Conservation (phyloP, 53 echinoderm and acorn worm genomes). For the Paracentrotus lividus region DNA sequence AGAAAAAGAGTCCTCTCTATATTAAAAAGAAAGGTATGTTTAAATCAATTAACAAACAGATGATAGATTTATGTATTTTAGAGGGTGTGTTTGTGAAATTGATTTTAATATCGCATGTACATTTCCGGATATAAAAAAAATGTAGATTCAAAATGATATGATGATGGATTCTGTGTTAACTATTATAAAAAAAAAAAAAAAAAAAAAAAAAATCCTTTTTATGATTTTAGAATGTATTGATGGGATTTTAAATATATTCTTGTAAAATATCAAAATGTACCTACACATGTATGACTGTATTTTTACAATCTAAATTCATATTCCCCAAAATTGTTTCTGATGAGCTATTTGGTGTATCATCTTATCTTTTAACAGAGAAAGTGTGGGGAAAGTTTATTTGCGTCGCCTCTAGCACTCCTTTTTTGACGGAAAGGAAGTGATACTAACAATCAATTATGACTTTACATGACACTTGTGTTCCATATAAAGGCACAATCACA, state of each 20-base stretch:
- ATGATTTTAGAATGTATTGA: too few species aligned
- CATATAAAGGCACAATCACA: conserved; percentile 31
- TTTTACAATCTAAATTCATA: neutral
- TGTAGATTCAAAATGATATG: too few species aligned
- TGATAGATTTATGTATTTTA: neutral
- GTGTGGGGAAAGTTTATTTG: neutral
- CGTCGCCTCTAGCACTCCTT: neutral
- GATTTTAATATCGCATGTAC: too few species aligned
- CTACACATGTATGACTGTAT: neutral
- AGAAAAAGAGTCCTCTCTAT: conserved; percentile 54
- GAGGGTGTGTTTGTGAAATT: neutral
- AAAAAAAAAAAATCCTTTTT: too few species aligned
- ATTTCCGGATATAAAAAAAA: too few species aligned
- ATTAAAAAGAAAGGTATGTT: conserved; percentile 64
- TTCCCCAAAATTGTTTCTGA: neutral
- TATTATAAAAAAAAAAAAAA: too few species aligned
- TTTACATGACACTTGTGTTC: conserved; percentile 42
- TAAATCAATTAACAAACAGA: neutral
- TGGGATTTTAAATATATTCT: neutral
- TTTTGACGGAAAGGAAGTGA: conserved; percentile 25
- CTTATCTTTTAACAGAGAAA: neutral
- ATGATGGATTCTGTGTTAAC: too few species aligned
- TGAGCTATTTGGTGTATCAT: neutral
- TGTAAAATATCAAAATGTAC: neutral
- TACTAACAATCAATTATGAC: conserved; percentile 9